A percentile compares a stretch with the other conserved stretches of the same genome.
These are phyloP conservation scores for Campoplex nolae DNA, from an alignment of 2,888 invertebrate genomes.

Conservation along the genomic window DNA sequence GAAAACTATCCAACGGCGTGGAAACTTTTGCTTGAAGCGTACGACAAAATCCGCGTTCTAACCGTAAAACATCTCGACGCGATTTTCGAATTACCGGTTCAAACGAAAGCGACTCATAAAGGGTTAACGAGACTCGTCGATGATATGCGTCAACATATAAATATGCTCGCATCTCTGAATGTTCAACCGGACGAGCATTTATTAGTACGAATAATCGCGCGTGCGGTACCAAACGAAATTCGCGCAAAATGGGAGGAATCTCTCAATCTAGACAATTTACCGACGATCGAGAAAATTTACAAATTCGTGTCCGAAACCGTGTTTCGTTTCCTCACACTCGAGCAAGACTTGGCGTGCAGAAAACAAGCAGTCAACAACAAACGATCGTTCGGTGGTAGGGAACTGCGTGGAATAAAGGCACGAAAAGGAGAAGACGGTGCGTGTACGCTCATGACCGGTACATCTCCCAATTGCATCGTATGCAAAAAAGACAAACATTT, in stretches of 20 bases:
- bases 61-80: slow-evolving; percentile 59
- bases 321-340: slow-evolving; percentile 53
- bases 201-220: slow-evolving; percentile 34
- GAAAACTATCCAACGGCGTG: slow-evolving; percentile 62
- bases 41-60: slow-evolving; percentile 55
- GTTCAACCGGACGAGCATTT: no score
- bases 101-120: slow-evolving; percentile 37
- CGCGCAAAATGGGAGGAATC: slow-evolving; percentile 59
- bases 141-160: background rate
- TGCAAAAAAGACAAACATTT: slow-evolving; percentile 45
- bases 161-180: slow-evolving; percentile 57
- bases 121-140: slow-evolving; percentile 57
- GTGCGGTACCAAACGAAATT: slow-evolving; percentile 50
- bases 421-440: slow-evolving; percentile 51
- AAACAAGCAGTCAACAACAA: slow-evolving; percentile 45
- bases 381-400: slow-evolving; percentile 39
- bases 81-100: slow-evolving; percentile 52
- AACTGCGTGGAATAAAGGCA: slow-evolving; percentile 4
- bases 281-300: slow-evolving; percentile 49
- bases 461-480: slow-evolving; percentile 32
- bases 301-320: slow-evolving; percentile 56
- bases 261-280: slow-evolving; percentile 36
- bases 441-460: slow-evolving; percentile 33
- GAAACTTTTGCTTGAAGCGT: slow-evolving; percentile 55
- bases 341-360: slow-evolving; percentile 51